Percentiles rank a stretch among this genome's conserved stretches.
These are phyloP conservation scores for Cheilosia pagana DNA, from an alignment of 2,888 invertebrate genomes.

Conservation along the genomic window DNA sequence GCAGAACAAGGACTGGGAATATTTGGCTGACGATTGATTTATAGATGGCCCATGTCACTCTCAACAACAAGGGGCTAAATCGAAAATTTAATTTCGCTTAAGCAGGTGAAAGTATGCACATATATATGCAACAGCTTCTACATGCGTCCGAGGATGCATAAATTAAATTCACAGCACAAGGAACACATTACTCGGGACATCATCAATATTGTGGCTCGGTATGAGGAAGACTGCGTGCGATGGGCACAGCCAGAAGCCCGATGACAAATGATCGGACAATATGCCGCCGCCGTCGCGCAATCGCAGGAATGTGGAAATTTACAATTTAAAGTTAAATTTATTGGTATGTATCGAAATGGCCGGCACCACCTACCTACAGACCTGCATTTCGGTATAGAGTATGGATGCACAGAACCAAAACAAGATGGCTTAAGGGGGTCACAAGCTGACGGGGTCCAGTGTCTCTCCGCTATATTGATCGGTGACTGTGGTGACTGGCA, in stretches of 20 bases:
- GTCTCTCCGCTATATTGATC: not conserved
- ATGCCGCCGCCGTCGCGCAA: slow-evolving; percentile 18
- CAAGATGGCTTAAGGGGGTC: slow-evolving; percentile 66
- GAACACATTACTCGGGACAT: slow-evolving; percentile 70
- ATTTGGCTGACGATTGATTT: slow-evolving; percentile 57
- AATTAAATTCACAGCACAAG: slow-evolving; percentile 69
- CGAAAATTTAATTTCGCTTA: slow-evolving; percentile 56
- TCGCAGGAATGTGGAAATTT: slow-evolving; percentile 68
- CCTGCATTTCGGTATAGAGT: slow-evolving; percentile 59
- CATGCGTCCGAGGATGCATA: slow-evolving; percentile 69
- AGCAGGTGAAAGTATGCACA: slow-evolving; percentile 73
- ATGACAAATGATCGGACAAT: slow-evolving; percentile 73
- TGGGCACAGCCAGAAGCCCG: slow-evolving; percentile 68
- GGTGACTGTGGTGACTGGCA: slow-evolving; percentile 50
- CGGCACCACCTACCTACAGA: slow-evolving; percentile 75
- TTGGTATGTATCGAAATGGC: slow-evolving; percentile 63
- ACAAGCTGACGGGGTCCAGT: slow-evolving; percentile 58
- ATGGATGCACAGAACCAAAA: slow-evolving; percentile 42
- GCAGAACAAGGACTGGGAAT: slow-evolving; percentile 40
- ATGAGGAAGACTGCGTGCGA: slow-evolving; percentile 65
- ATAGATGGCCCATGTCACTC: slow-evolving; percentile 32
- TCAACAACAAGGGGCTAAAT: slow-evolving; percentile 52
- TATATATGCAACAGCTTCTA: slow-evolving; percentile 26
- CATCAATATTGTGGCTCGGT: slow-evolving; percentile 63
- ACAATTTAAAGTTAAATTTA: slow-evolving; percentile 72